A percentile compares a stretch with the other conserved stretches of the same genome.
Conservation (phyloP, 2,797 vertebrate species). For the Xenopus petersii region DNA sequence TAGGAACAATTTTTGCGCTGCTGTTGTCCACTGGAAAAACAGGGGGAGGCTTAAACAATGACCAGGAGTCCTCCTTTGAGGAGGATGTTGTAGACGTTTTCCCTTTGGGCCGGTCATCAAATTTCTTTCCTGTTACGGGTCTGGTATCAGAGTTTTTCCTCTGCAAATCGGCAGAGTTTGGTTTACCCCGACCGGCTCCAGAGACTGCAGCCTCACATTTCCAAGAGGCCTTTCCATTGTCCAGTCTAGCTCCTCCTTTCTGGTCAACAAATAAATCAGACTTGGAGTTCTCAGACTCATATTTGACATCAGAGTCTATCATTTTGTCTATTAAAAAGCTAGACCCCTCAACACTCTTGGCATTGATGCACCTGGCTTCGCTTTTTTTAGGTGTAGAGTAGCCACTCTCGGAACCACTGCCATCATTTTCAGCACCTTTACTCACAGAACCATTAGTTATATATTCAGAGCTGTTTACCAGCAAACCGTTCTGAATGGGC, state of each 20-base stretch:
- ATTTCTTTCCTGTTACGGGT: slow-evolving; percentile 80
- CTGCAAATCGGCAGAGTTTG: slow-evolving; percentile 69
- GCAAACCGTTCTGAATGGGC: slow-evolving; percentile 83
- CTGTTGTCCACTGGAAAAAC: slow-evolving; percentile 99
- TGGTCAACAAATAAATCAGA: slow-evolving; percentile 70
- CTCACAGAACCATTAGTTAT: slow-evolving; percentile 90
- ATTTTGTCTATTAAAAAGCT: slow-evolving; percentile 80
- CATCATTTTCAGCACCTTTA: slow-evolving; percentile 86
- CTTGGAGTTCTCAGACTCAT: slow-evolving; percentile 71
- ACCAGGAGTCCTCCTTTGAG: slow-evolving; percentile 96
- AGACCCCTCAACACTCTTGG: slow-evolving; percentile 82
- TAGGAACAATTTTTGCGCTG: slow-evolving; percentile 99
- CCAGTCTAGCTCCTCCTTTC: slow-evolving; percentile 70
- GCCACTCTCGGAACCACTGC: slow-evolving; percentile 90
- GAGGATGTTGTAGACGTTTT: slow-evolving; percentile 74
- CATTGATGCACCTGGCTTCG: slow-evolving; percentile 82
- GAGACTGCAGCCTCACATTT: slow-evolving; percentile 64
- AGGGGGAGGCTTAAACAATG: slow-evolving; percentile 95
- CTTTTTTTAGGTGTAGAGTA: slow-evolving; percentile 93
- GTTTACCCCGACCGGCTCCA: slow-evolving; percentile 64
- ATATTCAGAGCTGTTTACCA: slow-evolving; percentile 73
- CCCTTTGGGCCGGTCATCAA: slow-evolving; percentile 89
- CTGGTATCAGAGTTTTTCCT: slow-evolving; percentile 89
- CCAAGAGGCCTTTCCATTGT: slow-evolving; percentile 72
- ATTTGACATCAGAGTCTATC: slow-evolving; percentile 76